These are phyloP conservation scores for Sminthurides aquaticus DNA, from an alignment of 2,888 invertebrate species.

Conservation along the genomic window DNA sequence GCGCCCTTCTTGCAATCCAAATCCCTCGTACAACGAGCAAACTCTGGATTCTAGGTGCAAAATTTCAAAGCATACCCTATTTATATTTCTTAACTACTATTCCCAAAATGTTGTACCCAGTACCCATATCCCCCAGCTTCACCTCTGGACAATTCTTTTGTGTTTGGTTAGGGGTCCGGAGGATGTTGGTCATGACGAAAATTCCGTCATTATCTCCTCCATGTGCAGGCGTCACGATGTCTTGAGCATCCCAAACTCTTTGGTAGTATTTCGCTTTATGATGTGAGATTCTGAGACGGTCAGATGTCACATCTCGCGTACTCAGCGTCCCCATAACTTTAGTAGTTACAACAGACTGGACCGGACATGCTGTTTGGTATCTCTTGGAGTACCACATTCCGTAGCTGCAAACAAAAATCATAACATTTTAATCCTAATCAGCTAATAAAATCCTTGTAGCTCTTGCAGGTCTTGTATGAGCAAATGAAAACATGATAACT, in stretches of 20 bases:
- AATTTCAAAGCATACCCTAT: neutral
- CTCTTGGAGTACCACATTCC: constrained; percentile 24
- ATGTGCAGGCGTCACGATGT: constrained; percentile 50
- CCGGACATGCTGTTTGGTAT: constrained; percentile 28
- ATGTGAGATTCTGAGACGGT: no score
- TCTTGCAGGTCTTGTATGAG: no score
- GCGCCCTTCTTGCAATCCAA: constrained; percentile 42
- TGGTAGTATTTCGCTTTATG: constrained; percentile 39
- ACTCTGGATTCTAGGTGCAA: neutral
- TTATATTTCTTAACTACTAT: neutral
- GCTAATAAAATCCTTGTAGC: neutral
- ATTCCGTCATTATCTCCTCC: constrained; percentile 51
- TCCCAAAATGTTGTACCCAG: neutral
- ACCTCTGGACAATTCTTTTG: constrained; percentile 47
- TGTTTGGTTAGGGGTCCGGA: constrained; percentile 49
- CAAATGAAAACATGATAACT: neutral
- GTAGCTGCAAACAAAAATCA: constrained; percentile 7
- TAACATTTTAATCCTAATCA: neutral
- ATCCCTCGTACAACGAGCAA: constrained; percentile 42
- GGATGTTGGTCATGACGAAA: constrained; percentile 51
- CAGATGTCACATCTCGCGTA: constrained; percentile 44
- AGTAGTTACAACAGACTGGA: constrained; percentile 46
- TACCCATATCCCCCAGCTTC: constrained; percentile 14
- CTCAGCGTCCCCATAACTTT: constrained; percentile 51
- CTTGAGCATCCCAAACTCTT: constrained; percentile 50